A percentile compares a stretch with the other conserved stretches of the same genome.
phyloP scores from a whole-genome alignment of 2,888 invertebrate genomes.

The Leptopilina syphax region DNA sequence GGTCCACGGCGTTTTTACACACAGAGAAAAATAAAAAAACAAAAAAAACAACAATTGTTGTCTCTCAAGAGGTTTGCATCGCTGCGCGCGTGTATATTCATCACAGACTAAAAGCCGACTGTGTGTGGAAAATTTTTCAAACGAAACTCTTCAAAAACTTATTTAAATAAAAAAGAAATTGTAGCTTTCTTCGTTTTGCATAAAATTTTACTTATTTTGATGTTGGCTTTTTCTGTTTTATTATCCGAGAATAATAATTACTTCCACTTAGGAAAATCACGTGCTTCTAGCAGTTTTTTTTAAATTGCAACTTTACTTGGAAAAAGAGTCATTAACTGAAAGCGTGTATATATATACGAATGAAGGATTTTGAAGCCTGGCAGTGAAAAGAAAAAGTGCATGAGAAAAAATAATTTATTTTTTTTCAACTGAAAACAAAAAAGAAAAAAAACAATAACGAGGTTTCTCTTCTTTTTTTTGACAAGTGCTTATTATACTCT shows the following conservation, averaged over 20 bases:
- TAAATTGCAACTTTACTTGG: slow-evolving; percentile 14
- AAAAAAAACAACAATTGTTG: too few species aligned
- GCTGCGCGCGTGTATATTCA: too few species aligned
- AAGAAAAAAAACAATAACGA: background rate
- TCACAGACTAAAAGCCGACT: too few species aligned
- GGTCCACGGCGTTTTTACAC: too few species aligned
- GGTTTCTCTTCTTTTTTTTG: background rate
- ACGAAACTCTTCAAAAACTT: background rate
- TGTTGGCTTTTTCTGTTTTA: background rate
- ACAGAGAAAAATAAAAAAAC: too few species aligned
- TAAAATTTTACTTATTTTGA: slow-evolving; percentile 4
- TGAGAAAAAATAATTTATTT: background rate
- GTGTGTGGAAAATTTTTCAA: background rate
- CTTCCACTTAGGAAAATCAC: slow-evolving; percentile 13
- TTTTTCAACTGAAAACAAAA: background rate
- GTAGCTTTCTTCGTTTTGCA: background rate
- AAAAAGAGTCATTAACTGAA: slow-evolving; percentile 16
- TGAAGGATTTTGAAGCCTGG: slow-evolving; percentile 5
- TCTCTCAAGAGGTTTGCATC: too few species aligned
- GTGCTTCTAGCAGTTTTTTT: background rate
- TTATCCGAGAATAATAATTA: slow-evolving; percentile 27
- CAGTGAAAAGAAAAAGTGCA: background rate
- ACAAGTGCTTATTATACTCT: background rate
- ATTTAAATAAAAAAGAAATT: slow-evolving; percentile 6
- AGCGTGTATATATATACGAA: background rate